Percentiles rank a stretch among this genome's conserved stretches.
Conservation (phyloP, 2,113 vertebrate species). For the Morone chrysops region DNA sequence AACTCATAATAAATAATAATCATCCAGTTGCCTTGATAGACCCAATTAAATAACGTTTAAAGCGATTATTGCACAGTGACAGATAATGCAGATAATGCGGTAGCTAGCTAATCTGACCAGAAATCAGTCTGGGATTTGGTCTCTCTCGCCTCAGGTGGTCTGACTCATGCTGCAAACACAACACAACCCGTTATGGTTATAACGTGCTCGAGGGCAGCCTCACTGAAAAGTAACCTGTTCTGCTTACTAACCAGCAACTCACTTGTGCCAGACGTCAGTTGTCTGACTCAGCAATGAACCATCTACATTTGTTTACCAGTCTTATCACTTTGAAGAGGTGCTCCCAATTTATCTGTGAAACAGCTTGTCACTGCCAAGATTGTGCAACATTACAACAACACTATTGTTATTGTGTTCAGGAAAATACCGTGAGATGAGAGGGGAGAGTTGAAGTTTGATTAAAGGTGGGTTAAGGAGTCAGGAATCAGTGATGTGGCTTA, state of each 20-base stretch:
- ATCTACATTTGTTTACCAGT: conserved; percentile 7
- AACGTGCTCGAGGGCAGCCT: background rate
- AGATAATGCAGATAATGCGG: background rate
- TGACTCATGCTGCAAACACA: background rate
- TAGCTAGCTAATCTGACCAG: conserved; percentile 1
- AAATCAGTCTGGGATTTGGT: background rate
- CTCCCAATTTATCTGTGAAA: conserved; percentile 25
- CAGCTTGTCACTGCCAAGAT: background rate
- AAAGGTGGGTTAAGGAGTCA: conserved; percentile 1
- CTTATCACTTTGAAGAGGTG: conserved; percentile 40
- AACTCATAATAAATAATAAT: background rate
- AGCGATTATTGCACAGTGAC: background rate
- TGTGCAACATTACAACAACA: too few relatives aligned
- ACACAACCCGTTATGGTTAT: background rate
- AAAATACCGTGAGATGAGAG: background rate
- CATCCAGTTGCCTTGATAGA: background rate
- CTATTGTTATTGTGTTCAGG: conserved; percentile 19
- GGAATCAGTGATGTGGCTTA: background rate
- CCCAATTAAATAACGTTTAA: background rate
- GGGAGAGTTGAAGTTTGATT: background rate
- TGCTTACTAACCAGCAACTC: conserved; percentile 6
- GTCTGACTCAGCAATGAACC: conserved; percentile 38
- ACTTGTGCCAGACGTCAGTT: conserved; percentile 22
- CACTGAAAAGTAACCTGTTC: conserved; percentile 14
- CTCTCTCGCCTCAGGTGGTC: background rate